Evolutionary conservation across 2,888 invertebrate species (phyloP).

Genomic region (Zygaena filipendulae): DNA sequence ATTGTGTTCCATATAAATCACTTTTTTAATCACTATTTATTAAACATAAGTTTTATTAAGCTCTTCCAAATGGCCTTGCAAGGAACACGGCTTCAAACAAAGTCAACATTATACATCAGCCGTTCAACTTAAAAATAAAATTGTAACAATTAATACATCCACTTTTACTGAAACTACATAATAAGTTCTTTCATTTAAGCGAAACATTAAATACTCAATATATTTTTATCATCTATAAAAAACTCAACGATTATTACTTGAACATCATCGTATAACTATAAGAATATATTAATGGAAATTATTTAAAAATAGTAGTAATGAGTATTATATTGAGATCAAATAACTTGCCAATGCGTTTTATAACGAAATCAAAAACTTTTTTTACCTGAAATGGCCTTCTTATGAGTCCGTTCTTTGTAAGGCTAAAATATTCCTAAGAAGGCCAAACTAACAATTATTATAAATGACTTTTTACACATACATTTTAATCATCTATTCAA

Average conservation of each 20-base stretch:
- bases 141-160: no score
- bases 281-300: slow-evolving; percentile 6
- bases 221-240: no score
- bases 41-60: slow-evolving; percentile 16
- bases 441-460: slow-evolving; percentile 15
- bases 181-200: no score
- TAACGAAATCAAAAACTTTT: slow-evolving; percentile 5
- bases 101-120: slow-evolving; percentile 16
- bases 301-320: slow-evolving; percentile 5
- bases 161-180: no score
- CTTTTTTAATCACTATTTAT: slow-evolving; percentile 11
- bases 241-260: slow-evolving; percentile 8
- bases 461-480: no score
- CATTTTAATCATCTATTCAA: no score
- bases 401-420: slow-evolving; percentile 17
- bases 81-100: slow-evolving; percentile 17
- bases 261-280: slow-evolving; percentile 7
- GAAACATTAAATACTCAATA: no score
- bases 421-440: slow-evolving; percentile 14
- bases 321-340: slow-evolving; percentile 8
- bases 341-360: slow-evolving; percentile 6
- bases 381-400: slow-evolving; percentile 10
- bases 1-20: slow-evolving; percentile 14
- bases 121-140: slow-evolving; percentile 15
- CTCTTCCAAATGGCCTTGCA: slow-evolving; percentile 18